Conservation (phyloP, 2,797 vertebrate species). For the Tamandua tetradactyla region DNA sequence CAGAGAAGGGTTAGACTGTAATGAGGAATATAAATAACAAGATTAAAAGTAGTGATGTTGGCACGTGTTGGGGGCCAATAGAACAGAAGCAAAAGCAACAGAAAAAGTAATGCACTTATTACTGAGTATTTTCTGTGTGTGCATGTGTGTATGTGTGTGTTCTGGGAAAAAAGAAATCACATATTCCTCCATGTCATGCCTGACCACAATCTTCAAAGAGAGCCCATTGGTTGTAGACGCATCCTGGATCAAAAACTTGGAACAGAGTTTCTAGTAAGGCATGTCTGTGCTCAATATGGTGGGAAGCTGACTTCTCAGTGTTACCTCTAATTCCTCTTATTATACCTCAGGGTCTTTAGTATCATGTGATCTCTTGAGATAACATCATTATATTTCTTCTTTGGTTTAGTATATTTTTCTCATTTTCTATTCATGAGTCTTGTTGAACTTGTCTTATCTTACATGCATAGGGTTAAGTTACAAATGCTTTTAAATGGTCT, state of each 20-base stretch:
- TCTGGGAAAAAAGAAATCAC: background rate
- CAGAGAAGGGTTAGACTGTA: background rate
- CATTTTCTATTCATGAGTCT: background rate
- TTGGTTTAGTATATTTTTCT: background rate
- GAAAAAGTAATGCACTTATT: background rate
- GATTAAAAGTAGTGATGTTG: constrained; percentile 32
- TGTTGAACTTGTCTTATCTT: background rate
- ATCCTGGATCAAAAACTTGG: background rate
- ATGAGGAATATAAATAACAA: constrained; percentile 56
- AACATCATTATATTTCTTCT: background rate
- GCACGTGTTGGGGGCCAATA: constrained; percentile 30
- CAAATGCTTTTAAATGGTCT: background rate
- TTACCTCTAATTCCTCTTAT: constrained; percentile 10
- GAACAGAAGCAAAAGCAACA: constrained; percentile 52
- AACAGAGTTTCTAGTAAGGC: background rate
- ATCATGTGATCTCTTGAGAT: background rate
- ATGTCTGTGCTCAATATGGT: background rate
- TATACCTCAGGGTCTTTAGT: background rate
- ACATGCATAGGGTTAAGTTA: background rate
- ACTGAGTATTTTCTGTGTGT: background rate
- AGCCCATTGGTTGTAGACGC: constrained; percentile 24
- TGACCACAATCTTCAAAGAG: constrained; percentile 29
- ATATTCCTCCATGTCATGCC: background rate
- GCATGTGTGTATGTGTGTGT: accelerated
- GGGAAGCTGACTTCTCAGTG: constrained; percentile 26